phyloP scores from a whole-genome alignment of 2,888 invertebrate species.

The Polydrusus pterygomalis region DNA sequence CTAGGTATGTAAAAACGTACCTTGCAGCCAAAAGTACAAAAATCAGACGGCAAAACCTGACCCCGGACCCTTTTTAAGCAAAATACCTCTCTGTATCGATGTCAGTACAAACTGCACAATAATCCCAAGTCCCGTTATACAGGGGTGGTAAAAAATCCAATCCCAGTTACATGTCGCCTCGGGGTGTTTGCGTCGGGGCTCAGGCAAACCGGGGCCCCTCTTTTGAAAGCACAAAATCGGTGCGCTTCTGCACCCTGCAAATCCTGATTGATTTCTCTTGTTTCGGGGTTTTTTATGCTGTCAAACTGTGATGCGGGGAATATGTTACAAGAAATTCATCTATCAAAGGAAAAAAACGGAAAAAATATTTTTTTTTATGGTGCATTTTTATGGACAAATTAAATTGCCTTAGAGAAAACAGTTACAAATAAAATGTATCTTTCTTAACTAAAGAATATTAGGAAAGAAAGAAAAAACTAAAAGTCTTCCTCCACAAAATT shows the following conservation, averaged over 20 bases:
- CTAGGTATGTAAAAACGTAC: no score
- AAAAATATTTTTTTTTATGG: background rate
- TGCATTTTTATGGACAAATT: no score
- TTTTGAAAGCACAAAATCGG: slow-evolving; percentile 37
- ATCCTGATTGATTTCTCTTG: slow-evolving; percentile 55
- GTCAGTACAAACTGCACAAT: background rate
- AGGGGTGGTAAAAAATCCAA: slow-evolving; percentile 42
- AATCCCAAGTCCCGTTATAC: slow-evolving; percentile 38
- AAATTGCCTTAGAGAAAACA: no score
- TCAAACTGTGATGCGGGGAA: slow-evolving; percentile 26
- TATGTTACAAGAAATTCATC: background rate
- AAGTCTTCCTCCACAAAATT: no score
- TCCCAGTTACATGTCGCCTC: slow-evolving; percentile 32
- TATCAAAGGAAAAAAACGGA: background rate
- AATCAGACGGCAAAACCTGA: no score
- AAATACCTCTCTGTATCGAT: background rate
- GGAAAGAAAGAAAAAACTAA: no score
- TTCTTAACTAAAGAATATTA: no score
- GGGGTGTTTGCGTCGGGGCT: slow-evolving; percentile 40
- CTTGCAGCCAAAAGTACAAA: no score
- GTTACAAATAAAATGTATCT: no score
- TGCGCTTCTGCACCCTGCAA: slow-evolving; percentile 47
- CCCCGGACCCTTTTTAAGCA: no score
- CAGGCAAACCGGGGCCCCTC: slow-evolving; percentile 15
- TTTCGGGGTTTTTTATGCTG: slow-evolving; percentile 42